Percentiles rank a stretch among this genome's conserved stretches.
Conservation (phyloP, 2,888 invertebrate genomes). For the Malacosoma neustria region DNA sequence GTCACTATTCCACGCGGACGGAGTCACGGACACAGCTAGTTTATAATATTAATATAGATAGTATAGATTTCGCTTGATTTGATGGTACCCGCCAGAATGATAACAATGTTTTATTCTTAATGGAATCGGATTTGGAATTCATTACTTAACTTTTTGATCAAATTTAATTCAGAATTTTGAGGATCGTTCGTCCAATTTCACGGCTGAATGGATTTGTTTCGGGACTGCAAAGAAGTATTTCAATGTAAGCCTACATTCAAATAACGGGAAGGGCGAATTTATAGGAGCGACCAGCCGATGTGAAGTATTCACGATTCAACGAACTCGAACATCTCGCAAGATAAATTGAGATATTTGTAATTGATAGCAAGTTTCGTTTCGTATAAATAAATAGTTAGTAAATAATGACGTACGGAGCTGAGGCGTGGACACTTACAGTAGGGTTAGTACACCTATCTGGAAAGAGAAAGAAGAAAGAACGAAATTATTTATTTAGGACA, state of each 20-base stretch:
- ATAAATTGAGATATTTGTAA: constrained; percentile 28
- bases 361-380: constrained; percentile 22
- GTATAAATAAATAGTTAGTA: constrained; percentile 5
- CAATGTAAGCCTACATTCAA: constrained; percentile 58
- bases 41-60: too few relatives aligned
- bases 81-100: constrained; percentile 8
- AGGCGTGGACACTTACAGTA: too few relatives aligned
- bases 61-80: too few relatives aligned
- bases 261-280: constrained; percentile 54
- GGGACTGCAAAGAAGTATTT: constrained; percentile 57
- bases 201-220: constrained; percentile 62
- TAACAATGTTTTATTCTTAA: constrained; percentile 26
- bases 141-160: constrained; percentile 62
- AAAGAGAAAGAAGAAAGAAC: too few relatives aligned
- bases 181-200: constrained; percentile 60
- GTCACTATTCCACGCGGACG: too few relatives aligned
- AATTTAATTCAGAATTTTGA: constrained; percentile 58
- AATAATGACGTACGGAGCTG: too few relatives aligned
- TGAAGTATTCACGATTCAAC: constrained; percentile 45
- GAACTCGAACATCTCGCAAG: constrained; percentile 35
- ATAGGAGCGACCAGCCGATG: constrained; percentile 36
- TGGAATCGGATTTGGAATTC: constrained; percentile 44
- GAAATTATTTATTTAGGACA: too few relatives aligned
- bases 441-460: too few relatives aligned
- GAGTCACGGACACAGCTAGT: too few relatives aligned